Evolutionary conservation across 2,113 vertebrate species (phyloP).

Genomic region (Hystrix brachyura): DNA sequence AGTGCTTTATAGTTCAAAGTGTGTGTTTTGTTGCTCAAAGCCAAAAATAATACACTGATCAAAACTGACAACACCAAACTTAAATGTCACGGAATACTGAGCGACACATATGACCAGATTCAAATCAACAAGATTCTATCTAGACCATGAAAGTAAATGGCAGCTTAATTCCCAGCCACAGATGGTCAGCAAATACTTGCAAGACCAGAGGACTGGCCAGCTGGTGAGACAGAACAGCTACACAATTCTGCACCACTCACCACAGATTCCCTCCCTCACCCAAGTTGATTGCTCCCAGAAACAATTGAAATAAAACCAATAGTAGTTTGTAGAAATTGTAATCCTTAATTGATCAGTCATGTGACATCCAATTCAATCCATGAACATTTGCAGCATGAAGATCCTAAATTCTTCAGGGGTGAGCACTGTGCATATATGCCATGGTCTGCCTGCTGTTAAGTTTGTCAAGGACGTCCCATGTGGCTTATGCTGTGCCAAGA

Average conservation of each 20-base stretch:
- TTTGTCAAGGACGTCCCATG: neutral
- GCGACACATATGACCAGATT: neutral
- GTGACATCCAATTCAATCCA: neutral
- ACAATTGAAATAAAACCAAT: neutral
- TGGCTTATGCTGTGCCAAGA: neutral
- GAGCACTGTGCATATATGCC: rapidly evolving
- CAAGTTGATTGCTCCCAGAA: neutral
- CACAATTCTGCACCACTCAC: neutral
- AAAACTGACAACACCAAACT: constrained; percentile 64
- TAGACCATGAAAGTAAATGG: neutral
- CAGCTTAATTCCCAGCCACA: neutral
- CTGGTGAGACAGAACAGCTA: neutral
- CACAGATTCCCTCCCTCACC: neutral
- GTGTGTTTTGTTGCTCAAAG: constrained; percentile 60
- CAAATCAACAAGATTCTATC: constrained; percentile 44
- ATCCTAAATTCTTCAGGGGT: neutral
- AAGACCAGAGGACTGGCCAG: neutral
- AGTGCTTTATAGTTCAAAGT: constrained; percentile 46
- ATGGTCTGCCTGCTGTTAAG: neutral
- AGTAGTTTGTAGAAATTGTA: neutral
- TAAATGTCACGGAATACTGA: constrained; percentile 45
- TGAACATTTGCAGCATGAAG: neutral
- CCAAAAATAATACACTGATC: constrained; percentile 67
- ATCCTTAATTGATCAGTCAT: neutral
- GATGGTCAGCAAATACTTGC: neutral